Percentiles rank a stretch among this genome's conserved stretches.
Conservation (phyloP, 2,888 invertebrate species). For the Tetropium fuscum region DNA sequence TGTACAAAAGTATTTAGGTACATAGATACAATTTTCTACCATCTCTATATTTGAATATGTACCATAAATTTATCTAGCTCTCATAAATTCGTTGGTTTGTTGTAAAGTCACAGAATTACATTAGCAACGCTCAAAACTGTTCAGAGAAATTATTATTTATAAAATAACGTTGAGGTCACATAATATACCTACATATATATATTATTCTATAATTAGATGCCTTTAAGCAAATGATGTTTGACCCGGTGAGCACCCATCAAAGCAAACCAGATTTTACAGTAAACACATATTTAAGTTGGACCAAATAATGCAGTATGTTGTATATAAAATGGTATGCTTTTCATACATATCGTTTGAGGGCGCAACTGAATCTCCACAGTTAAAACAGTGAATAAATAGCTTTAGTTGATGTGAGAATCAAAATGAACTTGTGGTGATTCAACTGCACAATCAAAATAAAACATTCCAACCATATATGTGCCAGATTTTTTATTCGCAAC, state of each 20-base stretch:
- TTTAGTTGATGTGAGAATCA: constrained; percentile 45
- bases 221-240: constrained; percentile 11
- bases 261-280: constrained; percentile 65
- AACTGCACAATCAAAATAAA: constrained; percentile 57
- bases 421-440: constrained; percentile 44
- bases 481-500: constrained; percentile 72
- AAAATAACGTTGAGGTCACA: too few relatives aligned
- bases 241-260: constrained; percentile 45
- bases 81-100: too few relatives aligned
- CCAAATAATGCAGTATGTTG: constrained; percentile 61
- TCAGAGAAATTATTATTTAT: too few relatives aligned
- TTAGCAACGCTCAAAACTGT: too few relatives aligned
- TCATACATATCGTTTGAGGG: constrained; percentile 61
- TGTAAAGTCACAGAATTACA: too few relatives aligned
- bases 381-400: constrained; percentile 43
- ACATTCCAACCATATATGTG: constrained; percentile 76
- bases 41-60: too few relatives aligned
- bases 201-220: too few relatives aligned
- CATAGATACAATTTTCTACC: too few relatives aligned
- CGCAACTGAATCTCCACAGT: constrained; percentile 47
- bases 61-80: too few relatives aligned
- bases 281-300: constrained; percentile 64
- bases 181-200: too few relatives aligned
- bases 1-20: too few relatives aligned
- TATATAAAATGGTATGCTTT: constrained; percentile 62